Conservation (phyloP, 2,888 invertebrate species). For the Sylvicola cinctus region DNA sequence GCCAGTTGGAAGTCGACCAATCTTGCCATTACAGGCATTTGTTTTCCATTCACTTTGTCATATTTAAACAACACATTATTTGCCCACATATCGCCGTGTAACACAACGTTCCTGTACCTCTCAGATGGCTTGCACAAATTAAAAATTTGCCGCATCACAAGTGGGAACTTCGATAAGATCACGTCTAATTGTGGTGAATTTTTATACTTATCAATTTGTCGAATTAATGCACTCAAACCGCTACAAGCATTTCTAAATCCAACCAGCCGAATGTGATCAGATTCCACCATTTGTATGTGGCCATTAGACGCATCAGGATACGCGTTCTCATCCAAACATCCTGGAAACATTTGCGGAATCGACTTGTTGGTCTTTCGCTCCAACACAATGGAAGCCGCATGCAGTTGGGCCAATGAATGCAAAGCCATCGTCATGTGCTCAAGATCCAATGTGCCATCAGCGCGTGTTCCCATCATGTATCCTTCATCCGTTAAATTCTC, state of each 20-base stretch:
- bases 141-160: constrained; percentile 11
- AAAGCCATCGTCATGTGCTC: constrained; percentile 14
- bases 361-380: constrained; percentile 14
- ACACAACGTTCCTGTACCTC: constrained; percentile 24
- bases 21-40: constrained; percentile 21
- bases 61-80: constrained; percentile 13
- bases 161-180: constrained; percentile 12
- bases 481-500: constrained; percentile 20
- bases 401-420: constrained; percentile 17
- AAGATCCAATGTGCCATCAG: constrained; percentile 14
- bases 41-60: constrained; percentile 15
- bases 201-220: constrained; percentile 15
- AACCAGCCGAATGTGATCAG: constrained; percentile 13
- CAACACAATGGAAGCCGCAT: constrained; percentile 21
- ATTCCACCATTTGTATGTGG: too few relatives aligned
- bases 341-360: constrained; percentile 14
- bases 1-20: constrained; percentile 34
- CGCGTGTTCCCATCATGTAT: constrained; percentile 13
- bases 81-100: constrained; percentile 14
- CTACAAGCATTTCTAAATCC: constrained; percentile 15
- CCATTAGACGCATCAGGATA: too few relatives aligned
- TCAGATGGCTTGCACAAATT: constrained; percentile 15
- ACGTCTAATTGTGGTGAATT: constrained; percentile 10
- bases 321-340: constrained; percentile 20
- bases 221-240: constrained; percentile 17